A percentile compares a stretch with the other conserved stretches of the same genome.
phyloP scores from a whole-genome alignment of 2,888 invertebrate species.

The Phymatocera aterrima region DNA sequence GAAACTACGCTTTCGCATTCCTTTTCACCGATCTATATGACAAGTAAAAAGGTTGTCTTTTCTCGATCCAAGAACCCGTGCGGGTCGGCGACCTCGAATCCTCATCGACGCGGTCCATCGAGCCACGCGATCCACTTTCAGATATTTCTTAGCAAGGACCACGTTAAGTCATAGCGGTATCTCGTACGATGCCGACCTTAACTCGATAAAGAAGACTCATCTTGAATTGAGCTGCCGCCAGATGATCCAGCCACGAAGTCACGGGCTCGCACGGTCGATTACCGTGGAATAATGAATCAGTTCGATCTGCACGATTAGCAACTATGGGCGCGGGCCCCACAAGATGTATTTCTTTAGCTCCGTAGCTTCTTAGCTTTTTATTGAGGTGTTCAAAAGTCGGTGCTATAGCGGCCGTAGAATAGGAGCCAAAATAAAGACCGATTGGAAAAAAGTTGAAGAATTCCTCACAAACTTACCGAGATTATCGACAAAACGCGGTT shows the following conservation, averaged over 20 bases:
- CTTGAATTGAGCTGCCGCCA: background rate
- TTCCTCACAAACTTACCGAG: background rate
- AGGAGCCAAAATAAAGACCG: too few species aligned
- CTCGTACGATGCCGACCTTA: slow-evolving; percentile 24
- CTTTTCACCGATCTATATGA: background rate
- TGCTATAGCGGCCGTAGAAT: background rate
- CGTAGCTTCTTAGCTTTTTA: background rate
- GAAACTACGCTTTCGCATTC: background rate
- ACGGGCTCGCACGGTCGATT: slow-evolving; percentile 30
- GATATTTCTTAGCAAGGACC: slow-evolving; percentile 34
- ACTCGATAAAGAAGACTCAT: slow-evolving; percentile 34
- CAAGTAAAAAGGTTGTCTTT: slow-evolving; percentile 13
- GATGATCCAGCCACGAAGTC: background rate
- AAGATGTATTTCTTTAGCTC: background rate
- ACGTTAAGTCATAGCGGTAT: slow-evolving; percentile 41
- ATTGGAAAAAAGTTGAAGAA: background rate
- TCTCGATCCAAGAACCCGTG: background rate
- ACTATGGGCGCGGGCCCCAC: slow-evolving; percentile 36
- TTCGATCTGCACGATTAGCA: slow-evolving; percentile 37
- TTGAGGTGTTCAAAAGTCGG: background rate
- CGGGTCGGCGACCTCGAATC: slow-evolving; percentile 38
- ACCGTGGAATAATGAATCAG: slow-evolving; percentile 42
- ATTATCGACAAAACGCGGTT: background rate
- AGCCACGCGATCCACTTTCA: slow-evolving; percentile 41
- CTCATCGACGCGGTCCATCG: slow-evolving; percentile 38